These are phyloP conservation scores for Chlamydotis undulata DNA, from an alignment of 2,113 vertebrate genomes.

Conservation along the genomic window DNA sequence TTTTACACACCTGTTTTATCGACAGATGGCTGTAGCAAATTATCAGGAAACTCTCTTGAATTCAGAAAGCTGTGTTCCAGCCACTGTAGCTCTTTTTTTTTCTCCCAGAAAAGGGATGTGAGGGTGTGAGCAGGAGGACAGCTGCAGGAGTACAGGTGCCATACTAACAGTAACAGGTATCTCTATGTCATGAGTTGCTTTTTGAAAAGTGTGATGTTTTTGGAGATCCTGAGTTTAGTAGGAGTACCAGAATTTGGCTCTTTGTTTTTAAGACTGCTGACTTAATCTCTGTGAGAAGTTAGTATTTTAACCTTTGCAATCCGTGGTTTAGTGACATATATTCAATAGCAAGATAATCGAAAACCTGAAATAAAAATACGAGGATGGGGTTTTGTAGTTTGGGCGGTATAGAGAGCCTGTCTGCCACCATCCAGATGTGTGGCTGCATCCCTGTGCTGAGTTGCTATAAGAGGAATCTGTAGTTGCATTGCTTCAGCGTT, in stretches of 20 bases:
- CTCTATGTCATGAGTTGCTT: background rate
- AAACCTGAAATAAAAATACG: background rate
- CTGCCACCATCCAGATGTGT: background rate
- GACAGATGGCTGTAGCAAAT: background rate
- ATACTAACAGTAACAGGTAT: background rate
- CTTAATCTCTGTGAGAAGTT: background rate
- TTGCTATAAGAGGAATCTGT: background rate
- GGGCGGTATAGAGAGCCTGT: background rate
- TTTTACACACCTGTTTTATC: background rate
- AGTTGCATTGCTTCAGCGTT: background rate
- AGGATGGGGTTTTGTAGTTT: background rate
- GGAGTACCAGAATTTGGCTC: background rate
- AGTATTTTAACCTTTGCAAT: background rate
- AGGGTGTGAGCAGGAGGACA: background rate
- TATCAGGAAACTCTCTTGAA: background rate
- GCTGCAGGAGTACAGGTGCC: background rate
- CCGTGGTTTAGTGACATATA: background rate
- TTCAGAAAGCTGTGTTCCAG: background rate
- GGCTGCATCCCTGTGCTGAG: background rate
- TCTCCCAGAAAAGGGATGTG: background rate
- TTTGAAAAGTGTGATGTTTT: background rate
- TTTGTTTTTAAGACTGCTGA: background rate
- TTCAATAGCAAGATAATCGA: background rate
- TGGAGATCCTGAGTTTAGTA: background rate
- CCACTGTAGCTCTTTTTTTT: background rate